Evolutionary conservation across 2,888 invertebrate genomes (phyloP).

Genomic region (Hydrotaea diabolus): DNA sequence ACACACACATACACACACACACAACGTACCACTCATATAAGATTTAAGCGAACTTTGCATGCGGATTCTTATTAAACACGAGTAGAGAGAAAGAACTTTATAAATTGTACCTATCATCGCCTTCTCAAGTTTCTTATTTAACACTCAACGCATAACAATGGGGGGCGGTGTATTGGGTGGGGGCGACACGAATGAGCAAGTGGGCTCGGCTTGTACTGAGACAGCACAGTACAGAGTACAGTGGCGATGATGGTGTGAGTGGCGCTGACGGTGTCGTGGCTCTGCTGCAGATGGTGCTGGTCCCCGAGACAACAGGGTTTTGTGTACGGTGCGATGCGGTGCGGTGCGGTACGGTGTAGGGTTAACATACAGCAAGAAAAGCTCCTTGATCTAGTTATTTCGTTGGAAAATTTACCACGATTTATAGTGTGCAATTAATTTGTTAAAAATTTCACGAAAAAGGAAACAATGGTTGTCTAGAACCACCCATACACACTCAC

Average conservation of each 20-base stretch:
- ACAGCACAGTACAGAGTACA: background rate
- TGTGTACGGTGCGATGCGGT: background rate
- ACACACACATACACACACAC: background rate
- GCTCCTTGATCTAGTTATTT: conserved; percentile 68
- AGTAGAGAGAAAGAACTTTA: conserved; percentile 53
- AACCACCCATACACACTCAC: conserved; percentile 40
- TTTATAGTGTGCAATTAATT: conserved; percentile 79
- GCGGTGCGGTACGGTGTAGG: background rate
- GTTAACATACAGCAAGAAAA: conserved; percentile 8
- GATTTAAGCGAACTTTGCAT: conserved; percentile 66
- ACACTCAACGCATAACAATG: conserved; percentile 54
- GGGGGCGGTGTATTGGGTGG: conserved; percentile 21
- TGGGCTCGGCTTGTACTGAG: background rate
- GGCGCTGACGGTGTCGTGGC: background rate
- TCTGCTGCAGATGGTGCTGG: conserved; percentile 39
- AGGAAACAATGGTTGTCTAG: conserved; percentile 71
- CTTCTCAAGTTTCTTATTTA: conserved; percentile 60
- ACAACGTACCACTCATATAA: conserved; percentile 35
- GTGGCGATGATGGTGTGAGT: conserved; percentile 2
- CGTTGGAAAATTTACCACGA: conserved; percentile 70
- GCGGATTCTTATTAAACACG: conserved; percentile 65
- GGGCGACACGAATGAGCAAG: background rate
- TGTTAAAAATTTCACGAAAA: conserved; percentile 75
- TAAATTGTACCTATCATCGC: conserved; percentile 68
- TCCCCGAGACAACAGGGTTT: background rate